Conservation (phyloP, 2,888 invertebrate species). For the Athripsodes cinereus region DNA sequence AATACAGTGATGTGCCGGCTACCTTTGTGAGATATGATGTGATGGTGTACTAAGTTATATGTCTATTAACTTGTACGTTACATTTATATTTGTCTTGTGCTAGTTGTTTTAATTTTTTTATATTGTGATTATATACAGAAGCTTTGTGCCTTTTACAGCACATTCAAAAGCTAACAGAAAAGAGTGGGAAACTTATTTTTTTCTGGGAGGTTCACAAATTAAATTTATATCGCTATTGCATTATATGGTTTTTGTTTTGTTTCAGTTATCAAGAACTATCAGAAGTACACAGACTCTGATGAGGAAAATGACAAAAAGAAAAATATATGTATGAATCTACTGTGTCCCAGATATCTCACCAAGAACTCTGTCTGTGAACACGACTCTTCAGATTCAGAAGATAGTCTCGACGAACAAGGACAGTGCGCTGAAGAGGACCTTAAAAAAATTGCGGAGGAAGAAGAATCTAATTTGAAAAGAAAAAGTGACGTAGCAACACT, state of each 20-base stretch:
- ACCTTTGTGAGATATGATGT: too few species aligned
- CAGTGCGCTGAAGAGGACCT: conserved; percentile 30
- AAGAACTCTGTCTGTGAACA: conserved; percentile 32
- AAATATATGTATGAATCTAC: conserved; percentile 40
- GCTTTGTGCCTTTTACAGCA: too few species aligned
- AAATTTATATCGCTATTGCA: too few species aligned
- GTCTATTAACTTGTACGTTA: too few species aligned
- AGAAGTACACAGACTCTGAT: conserved; percentile 25
- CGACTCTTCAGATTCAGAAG: conserved; percentile 29
- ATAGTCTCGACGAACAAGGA: conserved; percentile 29
- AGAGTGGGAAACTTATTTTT: too few species aligned
- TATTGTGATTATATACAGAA: too few species aligned
- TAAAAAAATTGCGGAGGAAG: conserved; percentile 33
- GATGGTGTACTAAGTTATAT: too few species aligned
- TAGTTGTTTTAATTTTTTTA: too few species aligned
- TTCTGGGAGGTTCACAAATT: too few species aligned
- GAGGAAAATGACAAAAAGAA: conserved; percentile 35
- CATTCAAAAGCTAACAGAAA: too few species aligned
- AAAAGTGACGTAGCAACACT: not conserved
- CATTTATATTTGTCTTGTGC: too few species aligned
- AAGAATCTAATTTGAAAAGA: conserved; percentile 19
- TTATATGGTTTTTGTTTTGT: conserved; percentile 11
- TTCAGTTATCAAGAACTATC: conserved; percentile 22
- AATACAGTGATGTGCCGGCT: too few species aligned
- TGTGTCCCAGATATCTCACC: conserved; percentile 36